Evolutionary conservation across 2,113 vertebrate genomes (phyloP).

Genomic region (Myxocyprinus asiaticus): DNA sequence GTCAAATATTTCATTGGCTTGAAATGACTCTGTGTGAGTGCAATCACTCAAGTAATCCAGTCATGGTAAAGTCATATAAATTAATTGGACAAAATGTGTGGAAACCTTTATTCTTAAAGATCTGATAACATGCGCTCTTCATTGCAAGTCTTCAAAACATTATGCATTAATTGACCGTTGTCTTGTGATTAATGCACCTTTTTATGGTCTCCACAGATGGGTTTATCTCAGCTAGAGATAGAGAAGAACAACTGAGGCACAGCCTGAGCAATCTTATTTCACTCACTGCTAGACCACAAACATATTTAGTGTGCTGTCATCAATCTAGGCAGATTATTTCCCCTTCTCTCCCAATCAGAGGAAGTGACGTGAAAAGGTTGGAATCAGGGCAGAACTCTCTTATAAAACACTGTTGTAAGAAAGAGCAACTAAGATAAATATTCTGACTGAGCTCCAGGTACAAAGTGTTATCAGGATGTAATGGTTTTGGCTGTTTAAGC

Average conservation of each 20-base stretch:
- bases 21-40: too few species aligned
- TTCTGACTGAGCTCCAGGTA: constrained; percentile 56
- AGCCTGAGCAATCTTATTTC: constrained; percentile 71
- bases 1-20: too few species aligned
- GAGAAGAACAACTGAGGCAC: constrained; percentile 57
- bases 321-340: constrained; percentile 70
- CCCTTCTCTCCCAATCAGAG: constrained; percentile 70
- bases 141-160: not conserved
- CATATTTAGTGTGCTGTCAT: constrained; percentile 66
- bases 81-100: too few species aligned
- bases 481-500: constrained; percentile 64
- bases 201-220: constrained; percentile 36
- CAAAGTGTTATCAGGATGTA: constrained; percentile 69
- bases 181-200: constrained; percentile 18
- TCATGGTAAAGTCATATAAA: too few species aligned
- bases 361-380: constrained; percentile 58
- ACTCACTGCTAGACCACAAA: constrained; percentile 78
- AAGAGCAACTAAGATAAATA: constrained; percentile 65
- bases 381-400: constrained; percentile 58
- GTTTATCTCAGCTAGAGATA: constrained; percentile 64
- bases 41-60: too few species aligned
- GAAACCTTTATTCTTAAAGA: constrained; percentile 3
- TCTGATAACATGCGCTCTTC: constrained; percentile 51
- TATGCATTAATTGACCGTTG: constrained; percentile 4
- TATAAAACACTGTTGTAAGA: constrained; percentile 58